These are phyloP conservation scores for Acanthisitta chloris DNA, from an alignment of 2,113 vertebrate species.

Conservation along the genomic window DNA sequence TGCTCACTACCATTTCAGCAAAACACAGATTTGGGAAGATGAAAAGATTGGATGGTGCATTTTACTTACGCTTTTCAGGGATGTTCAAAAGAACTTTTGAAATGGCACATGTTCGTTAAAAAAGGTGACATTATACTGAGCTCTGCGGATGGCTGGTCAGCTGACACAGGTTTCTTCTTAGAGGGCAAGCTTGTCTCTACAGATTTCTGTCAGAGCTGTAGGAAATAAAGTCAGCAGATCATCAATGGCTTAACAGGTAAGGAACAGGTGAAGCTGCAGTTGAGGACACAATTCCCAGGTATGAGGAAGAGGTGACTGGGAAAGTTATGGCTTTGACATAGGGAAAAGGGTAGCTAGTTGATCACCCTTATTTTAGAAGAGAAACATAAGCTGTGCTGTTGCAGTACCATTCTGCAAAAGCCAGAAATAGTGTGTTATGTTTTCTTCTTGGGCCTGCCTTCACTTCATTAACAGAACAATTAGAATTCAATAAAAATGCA, in stretches of 20 bases:
- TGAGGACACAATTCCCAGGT: background rate
- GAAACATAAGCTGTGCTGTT: background rate
- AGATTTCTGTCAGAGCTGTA: background rate
- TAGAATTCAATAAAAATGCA: background rate
- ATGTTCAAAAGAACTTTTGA: background rate
- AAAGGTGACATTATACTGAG: fast-evolving
- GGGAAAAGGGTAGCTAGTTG: background rate
- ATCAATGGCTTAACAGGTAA: background rate
- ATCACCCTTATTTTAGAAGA: background rate
- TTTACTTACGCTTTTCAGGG: background rate
- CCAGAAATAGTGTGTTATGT: background rate
- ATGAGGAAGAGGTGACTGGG: background rate
- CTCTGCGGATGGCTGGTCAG: background rate
- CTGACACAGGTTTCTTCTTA: background rate
- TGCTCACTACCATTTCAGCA: background rate
- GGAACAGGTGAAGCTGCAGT: background rate
- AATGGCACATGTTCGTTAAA: fast-evolving
- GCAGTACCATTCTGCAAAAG: background rate
- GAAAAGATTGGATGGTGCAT: background rate
- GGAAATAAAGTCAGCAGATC: background rate
- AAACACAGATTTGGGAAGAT: background rate
- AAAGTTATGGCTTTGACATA: background rate
- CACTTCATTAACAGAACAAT: background rate
- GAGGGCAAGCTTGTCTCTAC: background rate
- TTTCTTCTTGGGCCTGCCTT: background rate